Evolutionary conservation across 2,113 vertebrate genomes (phyloP).

Genomic region (Nerophis lumbriciformis): DNA sequence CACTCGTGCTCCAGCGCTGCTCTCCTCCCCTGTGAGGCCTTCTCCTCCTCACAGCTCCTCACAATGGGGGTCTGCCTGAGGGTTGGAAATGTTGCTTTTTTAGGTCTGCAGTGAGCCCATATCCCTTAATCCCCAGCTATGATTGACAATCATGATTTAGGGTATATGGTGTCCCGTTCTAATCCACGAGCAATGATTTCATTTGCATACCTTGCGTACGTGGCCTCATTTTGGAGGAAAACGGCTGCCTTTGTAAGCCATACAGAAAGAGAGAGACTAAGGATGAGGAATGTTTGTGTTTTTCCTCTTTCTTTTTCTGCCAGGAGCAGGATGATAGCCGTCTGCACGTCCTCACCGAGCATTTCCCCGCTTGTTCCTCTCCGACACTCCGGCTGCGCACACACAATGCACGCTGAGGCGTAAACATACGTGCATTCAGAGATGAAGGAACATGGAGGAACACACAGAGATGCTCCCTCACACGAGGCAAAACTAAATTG

Average conservation of each 20-base stretch:
- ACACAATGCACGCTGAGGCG: constrained; percentile 31
- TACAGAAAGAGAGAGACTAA: constrained; percentile 70
- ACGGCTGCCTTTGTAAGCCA: constrained; percentile 78
- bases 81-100: constrained; percentile 98
- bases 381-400: constrained; percentile 33
- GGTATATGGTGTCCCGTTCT: constrained; percentile 97
- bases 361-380: constrained; percentile 37
- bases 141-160: constrained; percentile 99
- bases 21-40: constrained; percentile 70
- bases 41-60: constrained; percentile 72
- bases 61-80: constrained; percentile 76
- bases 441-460: constrained; percentile 30
- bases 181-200: constrained; percentile 99
- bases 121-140: constrained; percentile 99
- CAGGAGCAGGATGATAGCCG: constrained; percentile 63
- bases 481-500: constrained; percentile 69
- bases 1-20: constrained; percentile 92
- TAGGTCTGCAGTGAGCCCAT: constrained; percentile 95
- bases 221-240: constrained; percentile 85
- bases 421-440: constrained; percentile 34
- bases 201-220: constrained; percentile 96
- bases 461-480: constrained; percentile 66
- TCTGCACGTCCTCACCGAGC: constrained; percentile 44
- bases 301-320: constrained; percentile 48
- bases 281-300: constrained; percentile 66